Base-by-base conservation (phyloP, 1,140 invertebrate genomes). In the Dinothrombium tinctorium region DNA sequence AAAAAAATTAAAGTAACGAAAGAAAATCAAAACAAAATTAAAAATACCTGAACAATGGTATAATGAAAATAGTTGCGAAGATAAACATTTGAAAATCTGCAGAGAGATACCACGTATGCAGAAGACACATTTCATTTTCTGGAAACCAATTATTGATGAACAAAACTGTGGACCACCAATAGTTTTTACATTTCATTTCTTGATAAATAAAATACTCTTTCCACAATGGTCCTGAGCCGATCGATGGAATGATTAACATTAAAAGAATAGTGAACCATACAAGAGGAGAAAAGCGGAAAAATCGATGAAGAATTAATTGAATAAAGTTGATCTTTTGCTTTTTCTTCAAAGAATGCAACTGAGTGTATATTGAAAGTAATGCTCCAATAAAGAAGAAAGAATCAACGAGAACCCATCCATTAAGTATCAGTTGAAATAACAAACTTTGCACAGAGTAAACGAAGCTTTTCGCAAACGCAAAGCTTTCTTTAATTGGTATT, bases 331-430 rank as follows among this genome's bases (percentile, higher is more conserved):
- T 37, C 32, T 28, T 21, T 21, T 33, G 14, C 12, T 37, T 33
- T 17, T 32, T 37, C 3, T 39, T 25, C 32, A 50, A 24, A 7
- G 35, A 39, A 15, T 36, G 12, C 17, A 50, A 33, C 5, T 31
- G 35, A 20, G 29, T 43, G n/a, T 41, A 46, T 3, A 41, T 29
- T 8, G 41, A 36, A 1, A 50, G 41, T 15, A 47, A 23, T 9
- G 47, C 49, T 33, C 49, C 47, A 15, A 51, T 32, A 7, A 49
- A 41, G 33, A 51, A 51, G 32, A 49, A 51, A 22, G 49, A 43
- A 17, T 51, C 50, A 15, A 51, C 48, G 0, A 46, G 35, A 4
- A 50, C 46, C 17, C 47, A 49, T 2, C 46, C 49, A 28, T 51
- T 51, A 22, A 51, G 40, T 4, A 51, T 47, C 6, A 50, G 33